These are phyloP conservation scores for Synergus umbraculus DNA, from an alignment of 2,888 invertebrate genomes.

Conservation along the genomic window DNA sequence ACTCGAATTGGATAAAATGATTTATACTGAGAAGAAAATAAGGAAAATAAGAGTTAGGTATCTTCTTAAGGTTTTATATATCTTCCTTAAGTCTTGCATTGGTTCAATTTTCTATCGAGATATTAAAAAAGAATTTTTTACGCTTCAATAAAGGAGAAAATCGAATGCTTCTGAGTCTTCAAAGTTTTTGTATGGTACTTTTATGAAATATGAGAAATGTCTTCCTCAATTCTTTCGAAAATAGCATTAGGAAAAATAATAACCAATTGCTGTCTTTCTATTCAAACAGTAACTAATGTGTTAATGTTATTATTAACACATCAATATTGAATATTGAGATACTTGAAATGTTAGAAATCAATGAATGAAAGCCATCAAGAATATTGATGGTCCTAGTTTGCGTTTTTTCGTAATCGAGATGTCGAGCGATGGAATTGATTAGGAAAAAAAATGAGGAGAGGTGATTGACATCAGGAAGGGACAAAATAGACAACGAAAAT, in stretches of 20 bases:
- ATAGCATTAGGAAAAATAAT: neutral
- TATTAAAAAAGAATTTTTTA: neutral
- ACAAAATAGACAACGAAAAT: neutral
- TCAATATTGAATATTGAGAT: neutral
- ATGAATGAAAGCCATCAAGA: neutral
- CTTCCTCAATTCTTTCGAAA: constrained; percentile 12
- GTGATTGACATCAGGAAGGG: constrained; percentile 8
- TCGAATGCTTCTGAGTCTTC: constrained; percentile 11
- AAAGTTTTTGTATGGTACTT: neutral
- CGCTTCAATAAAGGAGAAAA: constrained; percentile 17
- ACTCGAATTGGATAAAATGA: no score
- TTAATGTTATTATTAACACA: neutral
- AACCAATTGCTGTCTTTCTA: neutral
- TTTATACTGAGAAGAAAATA: no score
- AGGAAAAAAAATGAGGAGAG: constrained; percentile 2
- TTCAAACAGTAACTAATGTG: neutral
- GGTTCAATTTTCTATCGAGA: neutral
- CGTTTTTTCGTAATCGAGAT: no score
- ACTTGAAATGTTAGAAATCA: neutral
- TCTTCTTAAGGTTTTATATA: neutral
- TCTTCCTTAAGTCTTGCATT: no score
- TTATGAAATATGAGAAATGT: neutral
- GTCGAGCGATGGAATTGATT: no score
- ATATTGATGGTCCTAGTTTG: neutral
- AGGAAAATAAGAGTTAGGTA: neutral